A percentile compares a stretch with the other conserved stretches of the same genome.
Evolutionary conservation across 2,797 vertebrate species (phyloP).

Genomic region (Myotis daubentonii): DNA sequence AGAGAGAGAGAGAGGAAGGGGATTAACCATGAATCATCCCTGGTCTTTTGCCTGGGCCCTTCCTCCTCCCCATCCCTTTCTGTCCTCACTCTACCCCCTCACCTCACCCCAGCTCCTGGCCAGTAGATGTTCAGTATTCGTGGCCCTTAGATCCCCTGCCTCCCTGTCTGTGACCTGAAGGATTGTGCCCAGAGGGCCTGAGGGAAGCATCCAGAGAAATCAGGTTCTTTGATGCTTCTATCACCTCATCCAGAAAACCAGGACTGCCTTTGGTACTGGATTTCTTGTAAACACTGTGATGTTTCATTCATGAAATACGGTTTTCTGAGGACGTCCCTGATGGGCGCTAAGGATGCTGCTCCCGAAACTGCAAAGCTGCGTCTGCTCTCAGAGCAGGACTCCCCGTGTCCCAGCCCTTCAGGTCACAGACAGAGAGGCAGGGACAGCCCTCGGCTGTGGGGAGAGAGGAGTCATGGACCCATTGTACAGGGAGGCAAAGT

Average conservation of each 20-base stretch:
- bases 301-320: neutral
- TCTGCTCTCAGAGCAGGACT: neutral
- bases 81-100: neutral
- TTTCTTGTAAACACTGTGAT: neutral
- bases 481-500: neutral
- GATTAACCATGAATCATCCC: neutral
- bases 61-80: neutral
- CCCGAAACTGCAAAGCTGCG: neutral
- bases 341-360: neutral
- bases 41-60: neutral
- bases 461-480: neutral
- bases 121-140: neutral
- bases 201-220: neutral
- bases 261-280: too few species aligned
- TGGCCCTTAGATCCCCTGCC: neutral
- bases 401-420: neutral
- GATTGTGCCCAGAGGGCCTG: neutral
- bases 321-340: neutral
- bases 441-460: too few species aligned
- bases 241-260: neutral
- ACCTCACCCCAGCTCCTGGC: too few species aligned
- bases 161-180: neutral
- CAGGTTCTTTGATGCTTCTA: neutral
- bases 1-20: neutral
- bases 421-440: neutral